Evolutionary conservation across 2,797 vertebrate species (phyloP).

Genomic region (Phoebastria nigripes): DNA sequence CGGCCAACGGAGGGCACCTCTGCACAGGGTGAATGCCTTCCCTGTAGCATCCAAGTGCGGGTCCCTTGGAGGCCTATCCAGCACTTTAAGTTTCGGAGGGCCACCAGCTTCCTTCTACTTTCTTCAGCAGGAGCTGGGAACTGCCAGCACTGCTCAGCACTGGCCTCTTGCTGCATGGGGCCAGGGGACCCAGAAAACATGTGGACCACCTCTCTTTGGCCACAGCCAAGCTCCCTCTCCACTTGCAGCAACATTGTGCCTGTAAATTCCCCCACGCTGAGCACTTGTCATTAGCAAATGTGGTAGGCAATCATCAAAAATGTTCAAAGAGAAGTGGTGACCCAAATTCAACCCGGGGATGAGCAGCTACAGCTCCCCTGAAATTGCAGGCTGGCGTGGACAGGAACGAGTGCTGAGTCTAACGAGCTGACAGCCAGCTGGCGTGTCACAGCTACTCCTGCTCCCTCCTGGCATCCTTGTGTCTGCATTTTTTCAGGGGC

Average conservation of each 20-base stretch:
- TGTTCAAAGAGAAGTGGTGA: not conserved
- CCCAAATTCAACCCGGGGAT: not conserved
- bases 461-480: not conserved
- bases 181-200: not conserved
- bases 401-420: not conserved
- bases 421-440: not conserved
- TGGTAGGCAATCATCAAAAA: not conserved
- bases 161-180: rapidly evolving
- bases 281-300: not conserved
- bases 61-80: not conserved
- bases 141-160: not conserved
- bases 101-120: not conserved
- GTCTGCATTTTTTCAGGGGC: not conserved
- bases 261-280: not conserved
- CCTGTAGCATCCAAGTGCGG: rapidly evolving
- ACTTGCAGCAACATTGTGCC: not conserved
- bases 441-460: not conserved
- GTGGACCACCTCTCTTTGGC: not conserved
- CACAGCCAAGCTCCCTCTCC: not conserved
- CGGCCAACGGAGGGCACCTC: rapidly evolving
- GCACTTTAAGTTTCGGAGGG: not conserved
- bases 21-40: not conserved
- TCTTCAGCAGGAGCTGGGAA: not conserved
- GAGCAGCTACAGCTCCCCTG: not conserved
- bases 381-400: not conserved